phyloP scores from a whole-genome alignment of 2,113 vertebrate genomes.

The Malurus alboscapulatus region DNA sequence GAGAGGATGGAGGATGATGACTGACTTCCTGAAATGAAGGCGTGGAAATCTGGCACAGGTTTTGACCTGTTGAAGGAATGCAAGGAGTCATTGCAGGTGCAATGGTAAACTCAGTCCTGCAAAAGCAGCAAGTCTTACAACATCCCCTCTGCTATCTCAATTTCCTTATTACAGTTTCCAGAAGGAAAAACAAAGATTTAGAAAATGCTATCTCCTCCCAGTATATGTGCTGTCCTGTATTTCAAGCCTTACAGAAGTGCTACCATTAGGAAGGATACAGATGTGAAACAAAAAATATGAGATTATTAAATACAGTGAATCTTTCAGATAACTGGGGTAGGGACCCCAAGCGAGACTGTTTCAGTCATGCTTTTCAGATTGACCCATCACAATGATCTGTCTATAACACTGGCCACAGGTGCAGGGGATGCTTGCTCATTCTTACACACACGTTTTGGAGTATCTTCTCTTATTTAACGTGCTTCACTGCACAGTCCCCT shows the following conservation, averaged over 20 bases:
- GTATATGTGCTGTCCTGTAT: not conserved
- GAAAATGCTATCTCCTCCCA: not conserved
- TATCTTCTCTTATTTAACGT: not conserved
- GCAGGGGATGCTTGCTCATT: not conserved
- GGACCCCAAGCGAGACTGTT: not conserved
- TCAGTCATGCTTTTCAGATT: not conserved
- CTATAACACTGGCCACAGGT: fast-evolving
- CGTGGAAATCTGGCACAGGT: not conserved
- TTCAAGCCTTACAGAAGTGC: not conserved
- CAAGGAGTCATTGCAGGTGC: not conserved
- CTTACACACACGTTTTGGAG: not conserved
- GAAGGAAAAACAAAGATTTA: not conserved
- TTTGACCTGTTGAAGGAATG: not conserved
- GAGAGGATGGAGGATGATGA: not conserved
- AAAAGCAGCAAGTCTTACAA: not conserved
- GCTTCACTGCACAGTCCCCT: not conserved
- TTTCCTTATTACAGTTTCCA: not conserved
- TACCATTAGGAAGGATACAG: not conserved
- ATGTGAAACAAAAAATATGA: not conserved
- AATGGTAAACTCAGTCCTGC: not conserved
- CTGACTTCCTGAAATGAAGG: not conserved
- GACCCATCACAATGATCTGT: not conserved
- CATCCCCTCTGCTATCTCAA: not conserved
- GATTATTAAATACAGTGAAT: fast-evolving
- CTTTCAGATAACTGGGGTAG: not conserved